Evolutionary conservation across 2,113 vertebrate species (phyloP), one percentile per base, ranked within the genome.

Genomic region (Crotophaga sulcirostris): DNA sequence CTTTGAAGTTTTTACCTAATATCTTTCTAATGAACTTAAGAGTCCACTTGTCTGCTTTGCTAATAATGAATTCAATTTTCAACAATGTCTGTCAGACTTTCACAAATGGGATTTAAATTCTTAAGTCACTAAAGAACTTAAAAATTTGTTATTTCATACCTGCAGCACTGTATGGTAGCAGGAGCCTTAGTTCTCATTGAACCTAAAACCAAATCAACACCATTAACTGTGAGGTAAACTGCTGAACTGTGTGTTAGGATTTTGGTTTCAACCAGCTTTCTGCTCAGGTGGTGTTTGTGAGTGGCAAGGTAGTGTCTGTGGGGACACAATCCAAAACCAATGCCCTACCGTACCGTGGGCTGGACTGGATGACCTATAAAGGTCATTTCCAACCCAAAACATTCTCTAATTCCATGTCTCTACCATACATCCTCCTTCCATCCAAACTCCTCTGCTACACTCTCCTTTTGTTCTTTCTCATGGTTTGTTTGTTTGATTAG

Each of bases 11-110:
- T 93, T 84, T 64, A 83, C 70, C 18, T 81, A 94, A 86, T 94
- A 86, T 95, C 92, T 78, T 86, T 89, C 44, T 92, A 89, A 89
- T 68, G 52, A 92, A 86, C 85, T 85, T 93, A 95, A 92, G 75
- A 88, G 52, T 77, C 68, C 40, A 31, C 52, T 95, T 92, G 85
- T 90, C 82, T 96, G 80, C 44, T 84, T 90, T 93, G 36, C 72
- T 91, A 86, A 92, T 90, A 81, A 89, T 68, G 56, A 91, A 70
- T 86, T 68, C 52, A 84, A 38, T 87, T 93, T 94, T 87, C 72
- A 90, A 84, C 92, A 90, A 60, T 0, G 0, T 20, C 84, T 80
- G 45, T 81, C 87, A 87, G 70, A 67, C 42, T 77, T 88, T 54
- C 83, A 75, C 60, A 90, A 86, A 54, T n/a, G 34, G 44, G 49